Conservation (phyloP, 2,113 vertebrate species). For the Gymnogyps californianus region DNA sequence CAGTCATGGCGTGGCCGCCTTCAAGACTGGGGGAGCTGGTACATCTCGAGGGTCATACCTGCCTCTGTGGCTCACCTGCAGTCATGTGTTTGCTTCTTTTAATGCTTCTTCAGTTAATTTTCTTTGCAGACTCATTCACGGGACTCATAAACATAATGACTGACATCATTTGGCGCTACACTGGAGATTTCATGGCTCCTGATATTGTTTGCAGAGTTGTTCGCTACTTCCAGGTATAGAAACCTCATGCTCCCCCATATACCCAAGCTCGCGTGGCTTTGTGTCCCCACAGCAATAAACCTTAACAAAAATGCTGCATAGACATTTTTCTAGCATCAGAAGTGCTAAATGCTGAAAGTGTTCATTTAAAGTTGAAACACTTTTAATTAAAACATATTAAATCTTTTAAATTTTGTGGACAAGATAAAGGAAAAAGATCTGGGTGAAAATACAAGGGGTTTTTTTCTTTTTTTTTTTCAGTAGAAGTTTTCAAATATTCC, state of each 20-base stretch:
- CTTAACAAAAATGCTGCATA: neutral
- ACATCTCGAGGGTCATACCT: neutral
- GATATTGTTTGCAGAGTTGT: slow-evolving; percentile 72
- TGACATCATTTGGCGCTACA: slow-evolving; percentile 79
- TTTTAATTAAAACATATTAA: neutral
- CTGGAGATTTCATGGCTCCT: slow-evolving; percentile 77
- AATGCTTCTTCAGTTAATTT: neutral
- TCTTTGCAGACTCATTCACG: slow-evolving; percentile 71
- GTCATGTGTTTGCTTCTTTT: neutral
- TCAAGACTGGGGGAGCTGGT: neutral
- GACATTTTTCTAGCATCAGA: neutral
- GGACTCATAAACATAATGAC: slow-evolving; percentile 78
- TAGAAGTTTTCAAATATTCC: neutral
- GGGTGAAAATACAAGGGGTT: neutral
- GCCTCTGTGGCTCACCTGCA: neutral
- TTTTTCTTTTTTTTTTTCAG: neutral
- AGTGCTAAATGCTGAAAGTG: neutral
- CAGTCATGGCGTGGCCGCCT: accelerated
- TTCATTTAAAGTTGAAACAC: neutral
- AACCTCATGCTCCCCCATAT: accelerated
- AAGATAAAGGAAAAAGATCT: neutral
- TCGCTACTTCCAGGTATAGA: slow-evolving; percentile 75
- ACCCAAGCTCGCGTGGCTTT: neutral
- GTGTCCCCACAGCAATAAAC: neutral
- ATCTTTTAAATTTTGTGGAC: neutral